A percentile compares a stretch with the other conserved stretches of the same genome.
These are phyloP conservation scores for Propithecus perrieri DNA, from an alignment of 2,797 vertebrate genomes.

Conservation along the genomic window DNA sequence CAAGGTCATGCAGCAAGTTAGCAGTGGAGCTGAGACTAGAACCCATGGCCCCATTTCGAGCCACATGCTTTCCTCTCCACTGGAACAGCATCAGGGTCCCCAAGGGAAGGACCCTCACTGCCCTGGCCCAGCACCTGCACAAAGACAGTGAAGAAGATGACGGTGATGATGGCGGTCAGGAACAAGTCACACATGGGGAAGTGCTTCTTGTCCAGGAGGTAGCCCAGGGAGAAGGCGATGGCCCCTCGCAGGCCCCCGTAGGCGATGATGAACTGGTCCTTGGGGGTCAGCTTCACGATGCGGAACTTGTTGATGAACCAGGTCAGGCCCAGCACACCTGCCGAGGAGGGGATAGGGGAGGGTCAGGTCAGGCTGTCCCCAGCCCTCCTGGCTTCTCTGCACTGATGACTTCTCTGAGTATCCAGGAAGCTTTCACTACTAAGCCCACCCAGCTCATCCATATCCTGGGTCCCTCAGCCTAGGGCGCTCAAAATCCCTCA, in stretches of 20 bases:
- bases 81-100: not conserved
- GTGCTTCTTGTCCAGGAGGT: constrained; percentile 87
- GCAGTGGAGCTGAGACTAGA: not conserved
- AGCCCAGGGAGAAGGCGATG: constrained; percentile 97
- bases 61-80: not conserved
- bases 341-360: not conserved
- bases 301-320: constrained; percentile 98
- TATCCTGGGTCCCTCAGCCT: not conserved
- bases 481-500: not conserved
- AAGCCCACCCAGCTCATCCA: not conserved
- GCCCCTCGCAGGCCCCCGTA: constrained; percentile 97
- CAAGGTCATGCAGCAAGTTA: not conserved
- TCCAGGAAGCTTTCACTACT: not conserved
- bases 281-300: constrained; percentile 96
- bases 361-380: not conserved
- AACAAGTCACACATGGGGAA: constrained; percentile 94
- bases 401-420: not conserved
- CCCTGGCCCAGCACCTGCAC: constrained; percentile 89
- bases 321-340: constrained; percentile 95
- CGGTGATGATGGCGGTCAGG: constrained; percentile 98
- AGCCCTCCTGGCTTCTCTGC: not conserved
- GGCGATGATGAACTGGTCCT: constrained; percentile 99
- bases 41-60: not conserved
- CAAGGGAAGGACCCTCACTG: not conserved
- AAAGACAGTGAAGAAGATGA: constrained; percentile 99